Base-by-base conservation (phyloP, 2,113 vertebrate genomes). In the Percina caprodes region DNA sequence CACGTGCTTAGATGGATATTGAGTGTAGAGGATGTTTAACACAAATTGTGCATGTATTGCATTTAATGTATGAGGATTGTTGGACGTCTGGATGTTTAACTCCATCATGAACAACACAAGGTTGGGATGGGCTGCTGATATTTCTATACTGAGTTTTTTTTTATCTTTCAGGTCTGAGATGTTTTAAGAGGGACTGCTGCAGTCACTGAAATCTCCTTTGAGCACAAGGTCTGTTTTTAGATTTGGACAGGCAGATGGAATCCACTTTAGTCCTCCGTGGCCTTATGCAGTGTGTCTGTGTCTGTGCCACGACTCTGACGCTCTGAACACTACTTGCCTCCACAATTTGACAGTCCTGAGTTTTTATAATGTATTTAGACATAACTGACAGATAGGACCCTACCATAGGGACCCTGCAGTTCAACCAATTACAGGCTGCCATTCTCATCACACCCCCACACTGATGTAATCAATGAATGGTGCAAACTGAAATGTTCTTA, bases 161-260 rank as follows among this genome's bases (percentile, higher is more conserved):
- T 69, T 26, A 60, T 68, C 12, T 42, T 58, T 39, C n/a, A 58
- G 55, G 51, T 13, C 45, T 45, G 56, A 54, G n/a, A 59, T 58
- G 18, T 13, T 49, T 74, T n/a, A 15, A 56, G 8, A 24, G 19
- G 13, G 5, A 46, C 3, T 13, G 11, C 15, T 48, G n/a, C 33
- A 55, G 65, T 75, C 12, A 5, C 48, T 69, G 61, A 30, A 42
- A 26, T 42, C 55, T 55, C 15, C 56, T 75, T 51, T 69, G 66
- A 86, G 78, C n/a, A 55, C 62, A 23, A n/a, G 83, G 77, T 82
- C 88, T 90, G 80, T 89, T 90, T 91, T 92, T 89, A 88, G 82
- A 85, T 74, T 65, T n/a, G 23, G 87, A 66, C 75, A 52, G 80
- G 71, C 74, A 80, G 67, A 67, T 76, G 84, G 74, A 87, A 86